Evolutionary conservation across 2,797 vertebrate species (phyloP).

Genomic region (Scolopax bukidnonensis): DNA sequence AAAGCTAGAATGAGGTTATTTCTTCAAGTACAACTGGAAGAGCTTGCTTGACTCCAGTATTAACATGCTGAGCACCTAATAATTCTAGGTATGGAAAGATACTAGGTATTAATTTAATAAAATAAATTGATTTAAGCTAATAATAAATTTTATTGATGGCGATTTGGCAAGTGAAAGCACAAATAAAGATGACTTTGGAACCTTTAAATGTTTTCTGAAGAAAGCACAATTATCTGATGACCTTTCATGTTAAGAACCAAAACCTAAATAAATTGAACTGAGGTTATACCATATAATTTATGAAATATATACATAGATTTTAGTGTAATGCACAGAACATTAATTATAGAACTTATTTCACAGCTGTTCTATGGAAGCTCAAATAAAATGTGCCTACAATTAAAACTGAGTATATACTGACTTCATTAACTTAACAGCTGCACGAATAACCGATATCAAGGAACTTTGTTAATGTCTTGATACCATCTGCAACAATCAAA

Average conservation of each 20-base stretch:
- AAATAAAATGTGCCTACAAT: constrained; percentile 71
- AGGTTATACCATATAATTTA: background rate
- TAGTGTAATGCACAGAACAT: constrained; percentile 32
- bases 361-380: constrained; percentile 64
- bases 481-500: constrained; percentile 50
- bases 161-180: background rate
- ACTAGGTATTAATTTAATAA: background rate
- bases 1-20: background rate
- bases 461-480: constrained; percentile 45
- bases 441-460: constrained; percentile 56
- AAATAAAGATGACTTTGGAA: constrained; percentile 17
- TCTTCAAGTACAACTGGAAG: background rate
- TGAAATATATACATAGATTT: constrained; percentile 29
- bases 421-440: constrained; percentile 75
- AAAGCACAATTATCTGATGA: background rate
- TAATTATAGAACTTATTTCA: constrained; percentile 51
- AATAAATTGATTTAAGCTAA: constrained; percentile 19
- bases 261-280: background rate
- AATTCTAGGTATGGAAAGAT: background rate
- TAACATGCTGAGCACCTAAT: background rate
- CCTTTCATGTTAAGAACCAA: background rate
- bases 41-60: background rate
- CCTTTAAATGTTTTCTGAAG: background rate
- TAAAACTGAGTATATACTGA: constrained; percentile 65
- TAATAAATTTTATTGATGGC: constrained; percentile 11